A percentile compares a stretch with the other conserved stretches of the same genome.
These are phyloP conservation scores for Himantopus leucocephalus DNA, from an alignment of 2,113 vertebrate species.

Conservation along the genomic window DNA sequence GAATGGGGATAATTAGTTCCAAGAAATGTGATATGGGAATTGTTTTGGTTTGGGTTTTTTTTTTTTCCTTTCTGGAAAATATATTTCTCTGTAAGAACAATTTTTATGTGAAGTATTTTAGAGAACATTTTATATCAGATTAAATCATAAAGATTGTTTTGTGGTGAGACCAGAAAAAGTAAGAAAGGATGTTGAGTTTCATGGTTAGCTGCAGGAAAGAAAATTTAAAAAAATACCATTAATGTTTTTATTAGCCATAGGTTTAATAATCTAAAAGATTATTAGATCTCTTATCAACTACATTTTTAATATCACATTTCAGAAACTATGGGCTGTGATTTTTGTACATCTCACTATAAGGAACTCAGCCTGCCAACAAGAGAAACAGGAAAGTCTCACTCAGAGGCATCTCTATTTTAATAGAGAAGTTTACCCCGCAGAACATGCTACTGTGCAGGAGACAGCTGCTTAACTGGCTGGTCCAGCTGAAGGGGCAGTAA, in stretches of 20 bases:
- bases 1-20: slow-evolving; percentile 21
- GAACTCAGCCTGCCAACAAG: not conserved
- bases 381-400: not conserved
- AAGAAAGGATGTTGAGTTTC: not conserved
- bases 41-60: not conserved
- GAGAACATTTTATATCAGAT: not conserved
- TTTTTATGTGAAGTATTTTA: not conserved
- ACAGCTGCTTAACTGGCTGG: not conserved
- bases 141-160: not conserved
- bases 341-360: not conserved
- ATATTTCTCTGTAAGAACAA: not conserved
- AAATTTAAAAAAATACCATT: not conserved
- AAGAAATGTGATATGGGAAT: slow-evolving; percentile 19
- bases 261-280: not conserved
- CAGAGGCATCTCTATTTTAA: not conserved
- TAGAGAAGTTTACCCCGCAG: not conserved
- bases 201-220: not conserved
- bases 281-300: not conserved
- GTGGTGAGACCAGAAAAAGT: too few species aligned
- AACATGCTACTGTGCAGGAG: not conserved
- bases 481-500: not conserved
- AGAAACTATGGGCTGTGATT: not conserved
- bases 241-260: not conserved
- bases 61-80: not conserved
- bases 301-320: not conserved